Evolutionary conservation across 2,888 invertebrate genomes (phyloP).

Genomic region (Cinara cedri): DNA sequence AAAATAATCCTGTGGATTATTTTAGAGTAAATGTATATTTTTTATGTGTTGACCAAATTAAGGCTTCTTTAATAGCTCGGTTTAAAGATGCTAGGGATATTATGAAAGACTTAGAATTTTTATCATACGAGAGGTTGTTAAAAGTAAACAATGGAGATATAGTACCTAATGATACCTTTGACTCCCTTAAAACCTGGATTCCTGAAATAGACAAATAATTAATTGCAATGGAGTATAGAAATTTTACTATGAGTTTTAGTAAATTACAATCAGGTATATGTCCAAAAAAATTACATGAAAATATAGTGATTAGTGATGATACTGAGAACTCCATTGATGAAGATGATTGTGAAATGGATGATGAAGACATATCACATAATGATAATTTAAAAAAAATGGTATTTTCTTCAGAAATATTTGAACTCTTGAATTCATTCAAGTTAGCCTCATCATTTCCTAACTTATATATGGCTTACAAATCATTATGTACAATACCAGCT

Average conservation of each 20-base stretch:
- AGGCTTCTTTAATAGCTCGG: not conserved
- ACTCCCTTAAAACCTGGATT: slow-evolving; percentile 3
- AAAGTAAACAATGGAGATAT: not conserved
- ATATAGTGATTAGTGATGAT: too few relatives aligned
- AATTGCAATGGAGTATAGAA: not conserved
- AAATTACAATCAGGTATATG: not conserved
- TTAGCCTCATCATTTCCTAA: not conserved
- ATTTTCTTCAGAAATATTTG: too few relatives aligned
- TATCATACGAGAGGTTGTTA: not conserved
- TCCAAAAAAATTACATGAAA: slow-evolving; percentile 2
- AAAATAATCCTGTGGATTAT: not conserved
- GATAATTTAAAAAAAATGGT: not conserved
- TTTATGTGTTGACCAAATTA: not conserved
- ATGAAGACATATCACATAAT: not conserved
- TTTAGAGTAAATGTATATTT: slow-evolving; percentile 6
- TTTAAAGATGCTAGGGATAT: not conserved
- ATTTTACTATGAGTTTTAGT: not conserved
- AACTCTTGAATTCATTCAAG: not conserved
- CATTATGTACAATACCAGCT: not conserved
- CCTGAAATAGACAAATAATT: slow-evolving; percentile 3
- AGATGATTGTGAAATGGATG: not conserved
- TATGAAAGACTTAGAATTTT: not conserved
- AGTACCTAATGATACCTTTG: not conserved
- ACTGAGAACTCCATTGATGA: slow-evolving; percentile 15
- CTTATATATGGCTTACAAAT: not conserved